These are phyloP conservation scores for Acanthopleura granulata DNA, from an alignment of 2,888 invertebrate species.

Conservation along the genomic window DNA sequence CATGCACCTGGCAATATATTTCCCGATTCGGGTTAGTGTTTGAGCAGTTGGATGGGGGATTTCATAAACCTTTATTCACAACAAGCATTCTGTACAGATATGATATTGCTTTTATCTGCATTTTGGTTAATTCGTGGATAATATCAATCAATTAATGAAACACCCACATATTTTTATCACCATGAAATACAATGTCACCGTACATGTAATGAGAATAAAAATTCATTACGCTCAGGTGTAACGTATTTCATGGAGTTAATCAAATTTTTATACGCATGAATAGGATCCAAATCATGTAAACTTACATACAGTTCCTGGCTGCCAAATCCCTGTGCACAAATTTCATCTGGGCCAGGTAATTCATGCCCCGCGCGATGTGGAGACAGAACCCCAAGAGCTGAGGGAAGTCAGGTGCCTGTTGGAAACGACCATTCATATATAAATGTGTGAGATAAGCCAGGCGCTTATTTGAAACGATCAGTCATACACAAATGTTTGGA, in stretches of 20 bases:
- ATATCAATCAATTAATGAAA: no score
- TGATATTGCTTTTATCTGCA: no score
- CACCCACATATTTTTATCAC: no score
- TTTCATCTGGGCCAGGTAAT: neutral
- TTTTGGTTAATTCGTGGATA: no score
- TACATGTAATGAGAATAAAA: no score
- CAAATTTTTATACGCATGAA: no score
- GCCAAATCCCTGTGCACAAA: neutral
- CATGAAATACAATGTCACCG: no score
- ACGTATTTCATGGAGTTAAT: no score
- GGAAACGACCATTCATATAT: neutral
- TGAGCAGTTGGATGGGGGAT: neutral
- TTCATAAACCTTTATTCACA: neutral
- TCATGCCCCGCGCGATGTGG: neutral
- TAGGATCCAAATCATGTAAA: neutral
- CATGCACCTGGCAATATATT: neutral
- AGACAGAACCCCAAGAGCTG: neutral
- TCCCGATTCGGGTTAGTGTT: neutral
- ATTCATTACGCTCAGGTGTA: no score
- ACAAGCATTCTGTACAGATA: neutral
- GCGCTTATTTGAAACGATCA: no score
- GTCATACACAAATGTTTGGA: no score
- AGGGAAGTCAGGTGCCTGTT: neutral
- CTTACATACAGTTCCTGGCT: slow-evolving; percentile 5
- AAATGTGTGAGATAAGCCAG: no score